Evolutionary conservation across 1,140 invertebrate species (phyloP), one percentile per base, ranked within the genome.

Genomic region (Drosophila santomea): DNA sequence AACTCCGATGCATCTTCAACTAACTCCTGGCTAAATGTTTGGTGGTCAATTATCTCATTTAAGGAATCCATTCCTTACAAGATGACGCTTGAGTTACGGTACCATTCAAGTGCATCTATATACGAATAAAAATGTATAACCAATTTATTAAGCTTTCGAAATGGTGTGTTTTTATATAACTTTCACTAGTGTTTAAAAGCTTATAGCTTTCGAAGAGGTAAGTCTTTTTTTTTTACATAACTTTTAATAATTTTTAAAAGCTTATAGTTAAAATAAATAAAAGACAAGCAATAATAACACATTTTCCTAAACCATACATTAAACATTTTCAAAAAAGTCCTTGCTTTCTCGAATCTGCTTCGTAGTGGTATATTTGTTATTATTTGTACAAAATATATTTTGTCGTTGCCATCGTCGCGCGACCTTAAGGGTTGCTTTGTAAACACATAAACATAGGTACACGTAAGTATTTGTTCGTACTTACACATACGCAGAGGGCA

Each of bases 11-110:
- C 69, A 93, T 94, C 92, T 90, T 93, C 93, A 92, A 94, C 73
- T 43, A 92, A 54, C 90, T 94, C 94, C 92, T 94, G 93, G 91
- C 93, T 93, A 90, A 94, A 93, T 90, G 94, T 92, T 93, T 94
- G 94, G 86, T 94, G 93, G 93, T 95, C 94, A 91, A 94, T 93
- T 93, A 95, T 95, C 86, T 95, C 94, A 91, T 93, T 94, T 92
- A 95, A 94, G 91, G 94, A 94, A 93, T 95, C 95, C 94, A 95
- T 95, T 72, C 75, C 89, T 64, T 54, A 36, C 7, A 20, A 45
- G 11, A 28, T 38, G 36, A 14, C 2, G 14, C 25, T 52, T 41
- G 14, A 20, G 32, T 43, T 51, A 28, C 36, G 17, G 25, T 32
- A 20, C 10, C 25, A n/a, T 43, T n/a, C 7, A 41, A 69, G 12